Evolutionary conservation across 1,140 invertebrate genomes (phyloP), one percentile per base, ranked within the genome.

Genomic region (Apis dorsata): DNA sequence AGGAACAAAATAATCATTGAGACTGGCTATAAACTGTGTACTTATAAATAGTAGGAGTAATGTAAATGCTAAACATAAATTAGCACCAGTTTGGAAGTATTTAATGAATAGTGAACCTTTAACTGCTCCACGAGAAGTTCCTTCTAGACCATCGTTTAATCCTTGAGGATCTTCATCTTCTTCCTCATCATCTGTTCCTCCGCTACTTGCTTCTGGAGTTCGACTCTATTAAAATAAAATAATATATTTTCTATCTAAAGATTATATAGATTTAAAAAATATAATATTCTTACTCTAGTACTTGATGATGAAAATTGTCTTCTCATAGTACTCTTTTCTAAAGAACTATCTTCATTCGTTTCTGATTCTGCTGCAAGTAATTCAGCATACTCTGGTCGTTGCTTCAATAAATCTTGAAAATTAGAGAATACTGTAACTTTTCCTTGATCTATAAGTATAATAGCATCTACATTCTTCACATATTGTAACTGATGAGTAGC

Each of bases 401-500:
- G 93, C 65, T 88, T 95, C 92, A 89, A 95, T 78, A 87, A 95
- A 91, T 93, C 90, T 94, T 95, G 87, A 95, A 95, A 93, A 95
- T 95, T 91, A 0, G 87, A 73, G 51, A 92, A 93, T 1, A 86
- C 83, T 9, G 85, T 76, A 21, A 94, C 89, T 85, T 92, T 94
- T 85, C 96, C 97, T 91, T 97, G 95, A 86, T 97, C 96, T 74
- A 98, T 90, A n/a, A 97, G 95, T 62, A 98, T 91, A 86, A 98
- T 98, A 82, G 95, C 95, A 88, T 97, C 96, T 10, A 97, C 97
- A 66, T 96, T 95, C 88, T 96, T 96, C 9, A 99, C 94, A 90
- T 97, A 98, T 90, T 98, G 97, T 74, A 98, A 92, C 92, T 98
- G 98, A 93, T 99, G 98, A 1, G 98, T 99, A 10, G 98, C 97